Base-by-base conservation (phyloP, 2,797 vertebrate genomes). In the Enteromius argenteus region DNA sequence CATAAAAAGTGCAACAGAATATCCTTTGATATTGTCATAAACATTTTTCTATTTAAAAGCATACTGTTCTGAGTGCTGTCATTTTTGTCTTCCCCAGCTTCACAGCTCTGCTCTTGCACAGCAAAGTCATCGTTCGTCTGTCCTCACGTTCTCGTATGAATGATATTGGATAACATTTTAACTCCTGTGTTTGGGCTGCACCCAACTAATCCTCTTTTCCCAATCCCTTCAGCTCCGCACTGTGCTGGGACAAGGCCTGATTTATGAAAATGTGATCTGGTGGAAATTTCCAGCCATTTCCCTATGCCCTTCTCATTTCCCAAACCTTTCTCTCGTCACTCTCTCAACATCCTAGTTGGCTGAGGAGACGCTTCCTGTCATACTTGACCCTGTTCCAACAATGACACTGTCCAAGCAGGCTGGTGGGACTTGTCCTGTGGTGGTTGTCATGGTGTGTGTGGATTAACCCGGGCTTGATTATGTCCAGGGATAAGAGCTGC, bases 391-490 rank as follows among this genome's bases (percentile, higher is more conserved):
- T 37, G 56, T 85, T 60, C 69, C 67, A 37, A 32, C 30, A 35
- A 42, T 80, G 68, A 68, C 49, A 80, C 32, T 17, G 9, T 74
- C 11, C 46, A n/a, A 75, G 72, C 74, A 17, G 46, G 64, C 35
- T 23, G 53, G 13, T 56, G 35, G 72, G 68, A 37, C 49, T 60
- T 78, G 51, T 42, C 56, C 49, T 71, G 30, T 3, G 17, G 83
- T 88, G 84, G 77, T 81, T 91, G 88, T 89, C 87, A 83, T 80
- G 56, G 81, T 80, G 56, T 81, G 46, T 86, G 85, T 83, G 91
- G 93, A 94, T 95, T 95, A 94, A 88, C 90, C 88, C 88, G 85
- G 91, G 77, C 89, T 92, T 92, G 93, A 93, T 93, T 92, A 94
- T 94, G 91, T 93, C 91, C 89, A 89, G 87, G 92, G 93, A 93